Evolutionary conservation across 2,113 vertebrate species (phyloP).

Genomic region (Emydura subglobosa): DNA sequence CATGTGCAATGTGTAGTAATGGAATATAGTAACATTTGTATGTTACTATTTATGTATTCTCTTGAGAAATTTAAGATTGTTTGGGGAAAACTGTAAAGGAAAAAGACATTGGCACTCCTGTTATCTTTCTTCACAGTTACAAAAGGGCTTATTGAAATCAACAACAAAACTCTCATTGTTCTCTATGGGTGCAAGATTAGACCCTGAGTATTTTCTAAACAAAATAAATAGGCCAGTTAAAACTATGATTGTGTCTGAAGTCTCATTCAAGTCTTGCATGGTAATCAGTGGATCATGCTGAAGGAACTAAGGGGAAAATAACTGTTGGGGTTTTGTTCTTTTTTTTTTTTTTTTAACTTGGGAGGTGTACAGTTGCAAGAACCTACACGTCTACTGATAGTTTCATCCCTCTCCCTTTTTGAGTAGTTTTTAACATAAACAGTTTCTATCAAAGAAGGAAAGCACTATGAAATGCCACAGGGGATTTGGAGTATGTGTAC

Average conservation of each 20-base stretch:
- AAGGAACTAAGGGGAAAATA: not conserved
- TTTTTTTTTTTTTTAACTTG: not conserved
- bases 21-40: not conserved
- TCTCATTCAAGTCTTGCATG: not conserved
- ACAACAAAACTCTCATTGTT: not conserved
- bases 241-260: not conserved
- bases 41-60: not conserved
- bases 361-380: not conserved
- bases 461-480: slow-evolving; percentile 28
- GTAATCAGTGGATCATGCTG: not conserved
- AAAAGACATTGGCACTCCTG: not conserved
- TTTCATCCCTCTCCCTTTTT: not conserved
- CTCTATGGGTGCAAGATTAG: not conserved
- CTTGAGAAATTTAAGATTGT: slow-evolving; percentile 7
- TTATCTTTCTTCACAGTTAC: not conserved
- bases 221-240: not conserved
- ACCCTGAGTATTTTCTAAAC: not conserved
- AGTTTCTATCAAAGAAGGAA: not conserved
- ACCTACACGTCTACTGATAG: not conserved
- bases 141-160: not conserved
- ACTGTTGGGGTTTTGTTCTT: not conserved
- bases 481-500: not conserved
- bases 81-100: not conserved
- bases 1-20: fast-evolving
- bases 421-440: slow-evolving; percentile 38